Conservation (phyloP, 2,113 vertebrate species). For the Channa maculata region DNA sequence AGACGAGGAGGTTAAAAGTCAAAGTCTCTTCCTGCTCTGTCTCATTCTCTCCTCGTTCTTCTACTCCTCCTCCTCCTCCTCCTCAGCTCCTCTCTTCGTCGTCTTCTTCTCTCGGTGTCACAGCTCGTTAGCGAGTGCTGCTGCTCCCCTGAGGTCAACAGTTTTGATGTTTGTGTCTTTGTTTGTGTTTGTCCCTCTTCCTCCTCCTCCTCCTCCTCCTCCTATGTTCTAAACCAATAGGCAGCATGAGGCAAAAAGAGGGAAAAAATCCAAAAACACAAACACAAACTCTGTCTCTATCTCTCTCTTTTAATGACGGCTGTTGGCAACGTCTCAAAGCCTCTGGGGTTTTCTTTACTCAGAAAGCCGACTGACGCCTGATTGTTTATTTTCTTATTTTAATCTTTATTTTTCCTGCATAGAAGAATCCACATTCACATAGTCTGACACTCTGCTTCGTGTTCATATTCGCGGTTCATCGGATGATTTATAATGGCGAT, state of each 20-base stretch:
- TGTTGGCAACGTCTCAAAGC: conserved; percentile 17
- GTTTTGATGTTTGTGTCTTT: conserved; percentile 82
- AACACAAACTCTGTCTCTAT: conserved; percentile 32
- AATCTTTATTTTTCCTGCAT: conserved; percentile 31
- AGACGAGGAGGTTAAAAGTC: no score
- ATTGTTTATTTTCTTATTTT: conserved; percentile 41
- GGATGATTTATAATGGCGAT: no score
- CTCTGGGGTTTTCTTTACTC: conserved; percentile 53
- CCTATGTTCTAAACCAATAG: conserved; percentile 73
- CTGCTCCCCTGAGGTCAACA: conserved; percentile 71
- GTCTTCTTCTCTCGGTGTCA: conserved; percentile 52
- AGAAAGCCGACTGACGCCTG: conserved; percentile 50
- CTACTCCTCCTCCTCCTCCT: background rate
- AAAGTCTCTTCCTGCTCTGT: background rate
- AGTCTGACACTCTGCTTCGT: background rate
- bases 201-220: conserved; percentile 54
- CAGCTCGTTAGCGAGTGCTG: conserved; percentile 78
- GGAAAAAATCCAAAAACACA: conserved; percentile 43
- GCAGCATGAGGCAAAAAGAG: conserved; percentile 61
- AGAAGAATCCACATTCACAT: background rate
- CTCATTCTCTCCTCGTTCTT: no score
- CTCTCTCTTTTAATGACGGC: conserved; percentile 55
- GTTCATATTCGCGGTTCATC: background rate
- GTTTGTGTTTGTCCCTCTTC: conserved; percentile 77
- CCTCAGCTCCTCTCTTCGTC: background rate